phyloP scores from a whole-genome alignment of 2,888 invertebrate genomes.

The Tetheella fluctuosa region DNA sequence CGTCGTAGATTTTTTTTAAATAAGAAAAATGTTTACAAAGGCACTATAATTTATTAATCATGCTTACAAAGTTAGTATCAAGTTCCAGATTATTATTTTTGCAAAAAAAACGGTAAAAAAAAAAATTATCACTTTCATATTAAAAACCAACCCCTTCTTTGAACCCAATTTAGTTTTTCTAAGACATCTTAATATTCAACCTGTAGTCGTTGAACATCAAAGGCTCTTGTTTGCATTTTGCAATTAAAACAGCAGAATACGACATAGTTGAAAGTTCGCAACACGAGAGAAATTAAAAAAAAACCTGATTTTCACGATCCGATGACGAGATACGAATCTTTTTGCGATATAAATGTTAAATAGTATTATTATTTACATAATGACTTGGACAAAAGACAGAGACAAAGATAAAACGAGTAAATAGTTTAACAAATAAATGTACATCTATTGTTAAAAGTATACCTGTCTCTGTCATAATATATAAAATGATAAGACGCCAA shows the following conservation, averaged over 20 bases:
- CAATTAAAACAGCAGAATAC: conserved; percentile 24
- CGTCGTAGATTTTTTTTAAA: conserved; percentile 15
- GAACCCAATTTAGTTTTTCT: too few relatives aligned
- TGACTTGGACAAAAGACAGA: not conserved
- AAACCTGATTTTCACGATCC: conserved; percentile 40
- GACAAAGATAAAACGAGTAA: not conserved
- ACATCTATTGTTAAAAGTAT: too few relatives aligned
- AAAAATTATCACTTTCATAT: too few relatives aligned
- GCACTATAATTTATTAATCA: not conserved
- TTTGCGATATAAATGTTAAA: conserved; percentile 25
- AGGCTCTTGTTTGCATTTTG: not conserved
- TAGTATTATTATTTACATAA: conserved; percentile 6
- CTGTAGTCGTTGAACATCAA: not conserved
- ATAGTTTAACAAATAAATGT: not conserved
- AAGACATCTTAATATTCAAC: too few relatives aligned
- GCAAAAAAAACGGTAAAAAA: too few relatives aligned
- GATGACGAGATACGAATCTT: conserved; percentile 42
- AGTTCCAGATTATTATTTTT: too few relatives aligned
- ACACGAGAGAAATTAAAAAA: conserved; percentile 14
- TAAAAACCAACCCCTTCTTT: too few relatives aligned
- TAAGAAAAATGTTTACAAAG: not conserved
- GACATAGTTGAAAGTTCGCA: conserved; percentile 29
- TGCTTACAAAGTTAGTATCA: too few relatives aligned
- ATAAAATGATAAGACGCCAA: too few relatives aligned
- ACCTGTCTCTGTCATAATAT: too few relatives aligned